Evolutionary conservation across 1,140 invertebrate species (phyloP), one percentile per base, ranked within the genome.

Genomic region (Gonatopus flavifemur): DNA sequence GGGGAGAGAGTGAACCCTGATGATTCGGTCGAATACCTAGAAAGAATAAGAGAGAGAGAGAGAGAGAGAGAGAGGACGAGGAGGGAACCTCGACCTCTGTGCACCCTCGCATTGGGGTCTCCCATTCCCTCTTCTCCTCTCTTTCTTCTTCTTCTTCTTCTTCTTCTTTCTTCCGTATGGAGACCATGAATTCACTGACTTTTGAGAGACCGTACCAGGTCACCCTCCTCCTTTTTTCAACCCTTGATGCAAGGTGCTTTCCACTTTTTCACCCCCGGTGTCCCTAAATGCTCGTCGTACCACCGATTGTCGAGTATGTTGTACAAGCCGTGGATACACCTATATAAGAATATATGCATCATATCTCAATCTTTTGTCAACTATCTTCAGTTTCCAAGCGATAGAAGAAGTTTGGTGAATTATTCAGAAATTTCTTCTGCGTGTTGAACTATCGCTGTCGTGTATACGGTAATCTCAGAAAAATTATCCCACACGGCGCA

Each of bases 51-150:
- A n/a, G n/a, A n/a, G n/a, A n/a, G n/a, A n/a, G n/a, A n/a, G n/a
- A n/a, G n/a, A n/a, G n/a, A n/a, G n/a, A n/a, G n/a, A n/a, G n/a
- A n/a, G n/a, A n/a, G n/a, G n/a, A n/a, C n/a, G n/a, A n/a, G n/a
- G n/a, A n/a, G n/a, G n/a, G n/a, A n/a, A n/a, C n/a, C n/a, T n/a
- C 43, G 62, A 59, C 63, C 62, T 60, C 58, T 52, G 52, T 53
- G 66, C 66, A 69, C 67, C 68, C 68, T 70, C 68, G 59, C 65
- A 63, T 62, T 52, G 49, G 62, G 62, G 55, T 67, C 62, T 66
- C 55, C 40, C 48, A 50, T 57, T 59, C 39, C 13, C 49, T 41
- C 36, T 39, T 44, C 37, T 52, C 41, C 48, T 32, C 40, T 9
- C 16, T n/a, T 3, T 38, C 13, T 4, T 21, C 5, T 13, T 22